A percentile compares a stretch with the other conserved stretches of the same genome.
These are phyloP conservation scores for Istiophorus platypterus DNA, from an alignment of 2,113 vertebrate species.

Conservation along the genomic window DNA sequence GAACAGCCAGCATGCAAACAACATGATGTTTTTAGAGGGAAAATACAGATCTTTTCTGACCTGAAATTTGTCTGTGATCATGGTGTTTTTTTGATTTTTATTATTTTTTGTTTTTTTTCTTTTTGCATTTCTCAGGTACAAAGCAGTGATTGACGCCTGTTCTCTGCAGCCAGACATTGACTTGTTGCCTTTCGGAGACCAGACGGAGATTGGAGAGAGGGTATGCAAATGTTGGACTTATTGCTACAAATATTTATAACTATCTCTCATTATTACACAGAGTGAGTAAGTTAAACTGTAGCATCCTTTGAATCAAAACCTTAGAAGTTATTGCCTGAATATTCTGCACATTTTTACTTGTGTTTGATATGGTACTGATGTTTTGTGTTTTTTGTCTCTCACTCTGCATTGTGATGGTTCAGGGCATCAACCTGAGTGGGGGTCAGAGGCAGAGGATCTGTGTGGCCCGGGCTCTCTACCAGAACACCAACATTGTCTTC, in stretches of 20 bases:
- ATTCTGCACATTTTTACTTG: too few species aligned
- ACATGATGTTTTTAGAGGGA: too few species aligned
- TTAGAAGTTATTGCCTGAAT: too few species aligned
- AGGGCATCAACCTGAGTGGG: slow-evolving; percentile 99
- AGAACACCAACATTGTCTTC: slow-evolving; percentile 98
- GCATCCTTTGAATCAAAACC: too few species aligned
- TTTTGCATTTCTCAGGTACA: slow-evolving; percentile 87
- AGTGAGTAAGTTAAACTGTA: too few species aligned
- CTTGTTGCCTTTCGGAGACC: slow-evolving; percentile 95
- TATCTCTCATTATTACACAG: too few species aligned
- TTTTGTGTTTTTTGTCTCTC: not conserved
- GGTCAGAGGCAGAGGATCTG: slow-evolving; percentile 98
- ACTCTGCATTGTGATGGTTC: slow-evolving; percentile 12
- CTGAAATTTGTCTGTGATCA: not conserved
- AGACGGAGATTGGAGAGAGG: slow-evolving; percentile 99
- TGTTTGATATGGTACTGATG: not conserved
- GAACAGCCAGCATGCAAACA: too few species aligned
- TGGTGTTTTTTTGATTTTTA: too few species aligned
- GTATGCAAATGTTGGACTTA: slow-evolving; percentile 73
- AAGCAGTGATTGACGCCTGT: slow-evolving; percentile 96
- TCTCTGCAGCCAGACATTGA: slow-evolving; percentile 99
- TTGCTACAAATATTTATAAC: not conserved
- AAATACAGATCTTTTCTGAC: not conserved
- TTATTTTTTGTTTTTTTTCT: too few species aligned
- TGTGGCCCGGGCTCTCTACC: slow-evolving; percentile 96